A percentile compares a stretch with the other conserved stretches of the same genome.
phyloP scores from a whole-genome alignment of 2,113 vertebrate genomes.

The Pedetes capensis region DNA sequence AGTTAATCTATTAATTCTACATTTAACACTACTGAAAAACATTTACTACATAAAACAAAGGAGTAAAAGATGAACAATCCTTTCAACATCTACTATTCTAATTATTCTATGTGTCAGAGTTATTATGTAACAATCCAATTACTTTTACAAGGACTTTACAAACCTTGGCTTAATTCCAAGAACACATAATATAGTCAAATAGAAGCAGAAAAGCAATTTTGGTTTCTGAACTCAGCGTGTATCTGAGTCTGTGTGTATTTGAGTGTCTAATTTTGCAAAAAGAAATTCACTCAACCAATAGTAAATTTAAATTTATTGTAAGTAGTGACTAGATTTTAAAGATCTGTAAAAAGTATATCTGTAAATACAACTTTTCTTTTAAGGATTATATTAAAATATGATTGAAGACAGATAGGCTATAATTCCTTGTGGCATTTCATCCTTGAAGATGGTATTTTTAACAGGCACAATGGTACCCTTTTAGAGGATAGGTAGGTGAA shows the following conservation, averaged over 20 bases:
- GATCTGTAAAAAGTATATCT: constrained; percentile 40
- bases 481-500: background rate
- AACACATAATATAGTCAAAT: background rate
- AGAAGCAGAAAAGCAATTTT: constrained; percentile 25
- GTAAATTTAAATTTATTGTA: constrained; percentile 49
- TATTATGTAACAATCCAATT: constrained; percentile 37
- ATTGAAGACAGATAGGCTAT: background rate
- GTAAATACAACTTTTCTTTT: constrained; percentile 13
- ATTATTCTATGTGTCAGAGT: background rate
- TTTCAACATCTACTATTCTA: constrained; percentile 28
- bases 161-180: constrained; percentile 17
- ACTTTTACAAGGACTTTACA: constrained; percentile 66
- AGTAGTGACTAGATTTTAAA: constrained; percentile 39
- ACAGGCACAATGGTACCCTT: background rate
- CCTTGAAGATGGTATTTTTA: background rate
- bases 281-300: constrained; percentile 55
- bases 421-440: background rate
- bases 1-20: background rate
- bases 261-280: constrained; percentile 47
- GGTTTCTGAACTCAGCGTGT: background rate
- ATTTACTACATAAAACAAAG: background rate
- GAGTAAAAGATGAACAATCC: constrained; percentile 7
- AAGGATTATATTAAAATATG: background rate
- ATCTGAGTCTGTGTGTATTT: background rate
- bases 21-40: constrained; percentile 11